phyloP scores from a whole-genome alignment of 1,140 invertebrate genomes.

The Chironomus striatipennis region DNA sequence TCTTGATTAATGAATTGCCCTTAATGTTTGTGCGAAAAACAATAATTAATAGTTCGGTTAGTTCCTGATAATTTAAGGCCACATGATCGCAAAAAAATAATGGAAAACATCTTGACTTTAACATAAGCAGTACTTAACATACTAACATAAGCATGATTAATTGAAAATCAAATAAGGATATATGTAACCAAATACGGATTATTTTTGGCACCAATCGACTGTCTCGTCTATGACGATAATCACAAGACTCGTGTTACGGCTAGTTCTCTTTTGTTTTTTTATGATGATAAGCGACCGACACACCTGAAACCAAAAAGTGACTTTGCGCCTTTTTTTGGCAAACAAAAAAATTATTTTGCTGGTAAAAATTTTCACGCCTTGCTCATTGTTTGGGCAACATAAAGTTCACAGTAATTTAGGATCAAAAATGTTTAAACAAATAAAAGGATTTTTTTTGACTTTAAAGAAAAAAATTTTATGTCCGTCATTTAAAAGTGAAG shows the following conservation, averaged over 20 bases:
- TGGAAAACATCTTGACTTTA: not conserved
- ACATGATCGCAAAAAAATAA: not conserved
- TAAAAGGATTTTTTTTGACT: too few species aligned
- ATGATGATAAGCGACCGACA: not conserved
- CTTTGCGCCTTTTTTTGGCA: not conserved
- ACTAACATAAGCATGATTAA: not conserved
- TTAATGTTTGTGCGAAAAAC: not conserved
- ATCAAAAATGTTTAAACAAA: not conserved
- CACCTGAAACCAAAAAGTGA: not conserved
- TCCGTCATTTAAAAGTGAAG: not conserved
- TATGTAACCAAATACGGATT: too few species aligned
- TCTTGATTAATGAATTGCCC: slow-evolving; percentile 3
- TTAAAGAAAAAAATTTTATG: not conserved
- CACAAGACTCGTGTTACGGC: not conserved
- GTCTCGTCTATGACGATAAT: too few species aligned
- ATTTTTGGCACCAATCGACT: not conserved
- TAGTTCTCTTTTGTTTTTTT: not conserved
- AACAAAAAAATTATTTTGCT: not conserved
- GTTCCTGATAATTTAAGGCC: not conserved
- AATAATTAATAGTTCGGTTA: too few species aligned
- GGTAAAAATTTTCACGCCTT: not conserved
- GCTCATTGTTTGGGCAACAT: not conserved
- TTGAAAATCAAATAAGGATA: slow-evolving; percentile 18
- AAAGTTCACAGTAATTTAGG: too few species aligned
- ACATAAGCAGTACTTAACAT: too few species aligned